Base-by-base conservation (phyloP, 1,140 invertebrate genomes). In the Dendroctonus ponderosae region DNA sequence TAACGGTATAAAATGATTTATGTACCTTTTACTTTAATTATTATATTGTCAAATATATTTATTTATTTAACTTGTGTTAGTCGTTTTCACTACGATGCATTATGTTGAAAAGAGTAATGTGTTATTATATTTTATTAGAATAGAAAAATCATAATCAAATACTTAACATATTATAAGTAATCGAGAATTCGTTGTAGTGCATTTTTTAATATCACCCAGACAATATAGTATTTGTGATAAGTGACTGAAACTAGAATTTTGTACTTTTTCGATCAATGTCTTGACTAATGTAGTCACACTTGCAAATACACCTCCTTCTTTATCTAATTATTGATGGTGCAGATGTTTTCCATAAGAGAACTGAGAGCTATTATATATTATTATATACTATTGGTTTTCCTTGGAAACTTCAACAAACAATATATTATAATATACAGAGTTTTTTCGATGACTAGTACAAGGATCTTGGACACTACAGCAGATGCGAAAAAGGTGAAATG, bases 151-250 rank as follows among this genome's bases (percentile, higher is more conserved):
- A 71, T 71, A 71, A 71, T 71, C 49, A 62, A 62, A 62, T 73
- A 73, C 65, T 66, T 49, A 67, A 68, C 49, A 66, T 54, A 39
- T 40, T 61, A 43, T 42, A 63, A 68, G 57, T 72, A 70, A 66
- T 60, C 51, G 48, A 70, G 40, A 39, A 58, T 66, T 63, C 40
- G 54, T 69, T 67, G 68, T 71, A 72, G 69, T 73, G 71, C 70
- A 69, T 69, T 69, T 57, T 57, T 11, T 44, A 46, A 69, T 68
- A 66, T 68, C 57, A 67, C 59, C 46, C 57, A 71, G 71, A 73
- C 71, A 73, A 73, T 73, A 73, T 72, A 48, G 67, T 70, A 66
- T 72, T 71, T 71, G 68, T 73, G 62, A 67, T 68, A 62, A 67
- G 71, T 73, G 71, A 71, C 65, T 60, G 56, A 69, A 62, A 40